Conservation (phyloP, 2,113 vertebrate species). For the Bufo gargarizans region DNA sequence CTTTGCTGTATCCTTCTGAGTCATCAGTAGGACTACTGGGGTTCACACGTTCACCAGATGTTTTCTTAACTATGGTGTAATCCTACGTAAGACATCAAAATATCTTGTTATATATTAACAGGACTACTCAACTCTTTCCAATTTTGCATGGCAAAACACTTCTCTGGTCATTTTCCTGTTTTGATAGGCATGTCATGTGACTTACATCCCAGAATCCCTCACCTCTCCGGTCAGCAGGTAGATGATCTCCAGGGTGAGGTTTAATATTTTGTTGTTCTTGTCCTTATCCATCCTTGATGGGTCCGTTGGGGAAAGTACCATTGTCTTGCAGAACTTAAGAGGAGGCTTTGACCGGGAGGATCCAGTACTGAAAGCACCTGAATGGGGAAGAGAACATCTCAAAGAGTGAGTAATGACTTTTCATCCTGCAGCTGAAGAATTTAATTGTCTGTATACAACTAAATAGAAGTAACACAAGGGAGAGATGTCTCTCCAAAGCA, state of each 20-base stretch:
- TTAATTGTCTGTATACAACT: no score
- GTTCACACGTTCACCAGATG: background rate
- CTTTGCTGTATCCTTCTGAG: background rate
- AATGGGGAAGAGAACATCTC: background rate
- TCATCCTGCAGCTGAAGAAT: no score
- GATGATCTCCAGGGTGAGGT: background rate
- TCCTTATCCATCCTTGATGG: background rate
- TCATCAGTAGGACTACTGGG: background rate
- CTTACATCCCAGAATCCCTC: background rate
- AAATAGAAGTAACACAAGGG: no score
- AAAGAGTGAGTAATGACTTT: no score
- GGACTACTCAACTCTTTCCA: background rate
- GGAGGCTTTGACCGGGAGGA: background rate
- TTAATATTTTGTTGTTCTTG: background rate
- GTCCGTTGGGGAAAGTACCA: background rate
- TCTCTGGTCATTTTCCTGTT: background rate
- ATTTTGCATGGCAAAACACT: no score
- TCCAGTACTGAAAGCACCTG: background rate
- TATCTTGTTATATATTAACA: background rate
- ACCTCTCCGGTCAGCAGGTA: constrained; percentile 19
- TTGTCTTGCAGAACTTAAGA: background rate
- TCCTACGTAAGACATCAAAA: background rate
- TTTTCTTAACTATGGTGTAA: background rate
- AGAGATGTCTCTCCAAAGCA: no score
- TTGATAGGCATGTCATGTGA: background rate